Evolutionary conservation across 2,888 invertebrate genomes (phyloP).

Genomic region (Rhamphomyia laevipes): DNA sequence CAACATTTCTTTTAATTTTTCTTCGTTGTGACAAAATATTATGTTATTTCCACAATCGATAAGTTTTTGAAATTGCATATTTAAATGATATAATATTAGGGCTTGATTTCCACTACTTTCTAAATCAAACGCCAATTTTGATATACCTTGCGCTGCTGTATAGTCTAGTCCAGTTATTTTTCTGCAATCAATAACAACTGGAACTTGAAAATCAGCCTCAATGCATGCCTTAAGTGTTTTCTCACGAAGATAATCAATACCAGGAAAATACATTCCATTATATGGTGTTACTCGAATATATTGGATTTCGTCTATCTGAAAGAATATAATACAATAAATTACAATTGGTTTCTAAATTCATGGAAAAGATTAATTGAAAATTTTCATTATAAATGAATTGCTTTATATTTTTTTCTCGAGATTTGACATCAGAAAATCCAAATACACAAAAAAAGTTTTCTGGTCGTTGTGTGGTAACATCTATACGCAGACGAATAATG

Average conservation of each 20-base stretch:
- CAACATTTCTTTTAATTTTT: slow-evolving; percentile 29
- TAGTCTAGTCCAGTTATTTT: slow-evolving; percentile 58
- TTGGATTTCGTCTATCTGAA: slow-evolving; percentile 41
- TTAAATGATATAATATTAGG: slow-evolving; percentile 27
- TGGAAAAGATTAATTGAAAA: background rate
- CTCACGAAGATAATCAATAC: slow-evolving; percentile 51
- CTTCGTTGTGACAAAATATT: slow-evolving; percentile 30
- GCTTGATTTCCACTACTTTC: slow-evolving; percentile 24
- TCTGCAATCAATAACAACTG: slow-evolving; percentile 53
- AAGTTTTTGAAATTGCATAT: slow-evolving; percentile 25
- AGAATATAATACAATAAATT: background rate
- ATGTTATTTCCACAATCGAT: slow-evolving; percentile 33
- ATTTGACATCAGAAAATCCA: too few species aligned
- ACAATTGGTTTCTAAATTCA: too few species aligned
- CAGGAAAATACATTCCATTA: slow-evolving; percentile 59
- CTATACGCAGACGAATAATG: too few species aligned
- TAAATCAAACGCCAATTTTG: slow-evolving; percentile 30
- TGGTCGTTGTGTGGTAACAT: too few species aligned
- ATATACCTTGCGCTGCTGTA: slow-evolving; percentile 46
- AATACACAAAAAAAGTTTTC: too few species aligned
- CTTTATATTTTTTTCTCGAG: too few species aligned
- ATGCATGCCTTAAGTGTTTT: slow-evolving; percentile 44
- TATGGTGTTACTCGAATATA: slow-evolving; percentile 53
- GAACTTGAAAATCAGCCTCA: slow-evolving; percentile 38
- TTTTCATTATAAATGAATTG: background rate